These are phyloP conservation scores for Sylvia atricapilla DNA, from an alignment of 2,113 vertebrate genomes.

Conservation along the genomic window DNA sequence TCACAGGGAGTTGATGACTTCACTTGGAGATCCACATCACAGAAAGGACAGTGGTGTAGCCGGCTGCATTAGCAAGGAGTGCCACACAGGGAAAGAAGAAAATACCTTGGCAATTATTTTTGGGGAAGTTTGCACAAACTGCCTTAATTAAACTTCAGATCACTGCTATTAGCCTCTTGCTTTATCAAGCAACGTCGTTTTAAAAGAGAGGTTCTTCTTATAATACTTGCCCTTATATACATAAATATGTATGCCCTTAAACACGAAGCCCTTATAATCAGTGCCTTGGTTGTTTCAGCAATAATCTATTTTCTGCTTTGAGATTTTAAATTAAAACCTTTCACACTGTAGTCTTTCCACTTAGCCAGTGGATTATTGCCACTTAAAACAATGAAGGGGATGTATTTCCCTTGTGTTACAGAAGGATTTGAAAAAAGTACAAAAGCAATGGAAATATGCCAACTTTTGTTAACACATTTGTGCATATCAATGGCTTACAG, in stretches of 20 bases:
- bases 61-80: neutral
- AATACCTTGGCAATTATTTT: neutral
- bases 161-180: neutral
- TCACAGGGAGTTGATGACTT: neutral
- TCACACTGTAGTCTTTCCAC: neutral
- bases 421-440: neutral
- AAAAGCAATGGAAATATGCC: neutral
- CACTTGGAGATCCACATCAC: neutral
- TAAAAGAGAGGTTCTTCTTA: neutral
- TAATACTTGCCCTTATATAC: neutral
- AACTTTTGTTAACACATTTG: neutral
- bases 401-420: neutral
- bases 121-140: neutral
- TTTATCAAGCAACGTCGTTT: neutral
- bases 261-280: neutral
- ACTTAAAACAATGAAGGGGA: neutral
- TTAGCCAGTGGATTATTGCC: constrained; percentile 22
- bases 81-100: neutral
- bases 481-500: neutral
- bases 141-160: neutral
- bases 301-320: neutral
- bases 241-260: too few relatives aligned
- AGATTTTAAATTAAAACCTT: constrained; percentile 10
- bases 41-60: neutral
- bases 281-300: neutral